Conservation (phyloP, 2,797 vertebrate species). For the Helicolenus hilgendorfi region DNA sequence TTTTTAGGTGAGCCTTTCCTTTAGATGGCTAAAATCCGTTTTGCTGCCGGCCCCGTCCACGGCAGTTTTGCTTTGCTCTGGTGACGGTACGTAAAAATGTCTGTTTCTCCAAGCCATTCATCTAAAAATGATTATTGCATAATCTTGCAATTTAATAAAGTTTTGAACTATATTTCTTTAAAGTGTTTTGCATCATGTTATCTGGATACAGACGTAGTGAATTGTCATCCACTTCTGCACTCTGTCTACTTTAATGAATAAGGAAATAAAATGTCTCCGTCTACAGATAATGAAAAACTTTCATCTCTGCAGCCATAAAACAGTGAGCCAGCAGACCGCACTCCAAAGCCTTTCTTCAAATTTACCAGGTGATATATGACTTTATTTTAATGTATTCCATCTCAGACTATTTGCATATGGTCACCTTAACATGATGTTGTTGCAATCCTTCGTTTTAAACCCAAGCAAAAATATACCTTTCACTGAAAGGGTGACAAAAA, state of each 20-base stretch:
- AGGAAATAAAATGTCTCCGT: background rate
- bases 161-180: background rate
- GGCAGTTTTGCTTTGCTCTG: background rate
- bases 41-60: background rate
- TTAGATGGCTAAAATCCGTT: background rate
- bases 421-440: background rate
- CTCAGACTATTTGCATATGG: background rate
- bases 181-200: background rate
- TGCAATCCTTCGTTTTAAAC: background rate
- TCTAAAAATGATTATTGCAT: background rate
- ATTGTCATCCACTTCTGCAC: background rate
- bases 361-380: conserved; percentile 1
- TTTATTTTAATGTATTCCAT: background rate
- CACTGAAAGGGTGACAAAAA: conserved; percentile 48
- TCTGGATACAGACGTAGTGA: background rate
- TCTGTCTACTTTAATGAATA: background rate
- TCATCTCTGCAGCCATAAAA: background rate
- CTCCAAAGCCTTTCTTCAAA: background rate
- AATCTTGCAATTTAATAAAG: background rate
- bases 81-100: background rate
- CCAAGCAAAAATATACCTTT: conserved; percentile 19
- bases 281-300: background rate
- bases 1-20: background rate
- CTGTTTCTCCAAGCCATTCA: no score
- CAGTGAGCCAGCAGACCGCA: background rate